phyloP scores from a whole-genome alignment of 2,113 vertebrate genomes.

The Danionella cerebrum region DNA sequence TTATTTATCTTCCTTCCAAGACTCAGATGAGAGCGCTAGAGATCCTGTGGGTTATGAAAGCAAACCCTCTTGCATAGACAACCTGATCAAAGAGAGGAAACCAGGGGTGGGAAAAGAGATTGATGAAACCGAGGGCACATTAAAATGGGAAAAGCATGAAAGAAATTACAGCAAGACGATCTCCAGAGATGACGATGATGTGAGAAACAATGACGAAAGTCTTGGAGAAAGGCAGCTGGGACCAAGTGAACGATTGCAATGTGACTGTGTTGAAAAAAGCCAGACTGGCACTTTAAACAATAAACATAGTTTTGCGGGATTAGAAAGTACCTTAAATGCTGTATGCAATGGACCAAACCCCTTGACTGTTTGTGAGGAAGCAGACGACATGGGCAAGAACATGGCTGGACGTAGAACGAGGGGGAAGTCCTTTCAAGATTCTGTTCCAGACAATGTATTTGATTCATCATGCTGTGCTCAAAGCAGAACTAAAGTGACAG shows the following conservation, averaged over 20 bases:
- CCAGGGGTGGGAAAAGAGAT: conserved; percentile 66
- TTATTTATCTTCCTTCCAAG: conserved; percentile 40
- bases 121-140: conserved; percentile 42
- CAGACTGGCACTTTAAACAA: conserved; percentile 25
- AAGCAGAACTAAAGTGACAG: not conserved
- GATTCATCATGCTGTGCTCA: not conserved
- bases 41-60: conserved; percentile 37
- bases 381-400: conserved; percentile 14
- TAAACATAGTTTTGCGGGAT: conserved; percentile 44
- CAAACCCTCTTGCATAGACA: conserved; percentile 42
- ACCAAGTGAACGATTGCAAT: conserved; percentile 53
- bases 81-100: conserved; percentile 54
- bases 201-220: conserved; percentile 31
- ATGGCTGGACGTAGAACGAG: conserved; percentile 12
- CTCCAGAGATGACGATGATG: conserved; percentile 27
- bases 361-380: conserved; percentile 26
- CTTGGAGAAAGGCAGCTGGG: conserved; percentile 47
- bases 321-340: conserved; percentile 33
- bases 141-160: conserved; percentile 31
- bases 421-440: not conserved
- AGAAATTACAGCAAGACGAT: conserved; percentile 31
- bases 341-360: not conserved
- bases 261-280: conserved; percentile 54
- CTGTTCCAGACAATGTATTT: not conserved
- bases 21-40: conserved; percentile 48